Percentiles rank a stretch among this genome's conserved stretches.
These are phyloP conservation scores for Cantharis rufa DNA, from an alignment of 2,888 invertebrate genomes.

Conservation along the genomic window DNA sequence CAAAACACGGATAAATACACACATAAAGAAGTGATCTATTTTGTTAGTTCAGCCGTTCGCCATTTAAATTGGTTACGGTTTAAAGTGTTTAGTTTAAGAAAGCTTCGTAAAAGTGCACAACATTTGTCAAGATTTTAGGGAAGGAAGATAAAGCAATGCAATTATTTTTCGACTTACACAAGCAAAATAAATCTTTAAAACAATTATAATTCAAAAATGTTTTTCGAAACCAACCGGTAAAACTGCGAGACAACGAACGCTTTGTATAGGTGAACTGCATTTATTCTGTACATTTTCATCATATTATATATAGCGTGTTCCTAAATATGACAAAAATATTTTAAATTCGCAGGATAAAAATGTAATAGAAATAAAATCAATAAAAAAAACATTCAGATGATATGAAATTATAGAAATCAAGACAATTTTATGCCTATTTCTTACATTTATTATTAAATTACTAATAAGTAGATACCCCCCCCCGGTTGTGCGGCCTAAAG, in stretches of 20 bases:
- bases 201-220: not conserved
- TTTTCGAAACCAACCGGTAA: not conserved
- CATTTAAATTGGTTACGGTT: slow-evolving; percentile 35
- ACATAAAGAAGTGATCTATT: slow-evolving; percentile 41
- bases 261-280: not conserved
- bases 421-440: too few relatives aligned
- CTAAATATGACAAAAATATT: too few relatives aligned
- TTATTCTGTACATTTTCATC: too few relatives aligned
- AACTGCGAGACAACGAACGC: not conserved
- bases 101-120: slow-evolving; percentile 18
- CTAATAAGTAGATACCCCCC: too few relatives aligned
- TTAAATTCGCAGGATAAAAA: too few relatives aligned
- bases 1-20: slow-evolving; percentile 25
- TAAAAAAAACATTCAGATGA: too few relatives aligned
- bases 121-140: slow-evolving; percentile 29
- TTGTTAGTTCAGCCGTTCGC: slow-evolving; percentile 43
- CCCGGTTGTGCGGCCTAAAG: too few relatives aligned
- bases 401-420: too few relatives aligned
- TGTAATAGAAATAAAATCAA: too few relatives aligned
- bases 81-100: slow-evolving; percentile 30
- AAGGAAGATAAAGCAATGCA: slow-evolving; percentile 1
- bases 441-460: too few relatives aligned
- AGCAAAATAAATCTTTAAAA: not conserved
- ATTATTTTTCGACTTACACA: not conserved
- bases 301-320: too few relatives aligned